Evolutionary conservation across 2,113 vertebrate species (phyloP), one percentile per base, ranked within the genome.

Genomic region (Phasianus colchicus): DNA sequence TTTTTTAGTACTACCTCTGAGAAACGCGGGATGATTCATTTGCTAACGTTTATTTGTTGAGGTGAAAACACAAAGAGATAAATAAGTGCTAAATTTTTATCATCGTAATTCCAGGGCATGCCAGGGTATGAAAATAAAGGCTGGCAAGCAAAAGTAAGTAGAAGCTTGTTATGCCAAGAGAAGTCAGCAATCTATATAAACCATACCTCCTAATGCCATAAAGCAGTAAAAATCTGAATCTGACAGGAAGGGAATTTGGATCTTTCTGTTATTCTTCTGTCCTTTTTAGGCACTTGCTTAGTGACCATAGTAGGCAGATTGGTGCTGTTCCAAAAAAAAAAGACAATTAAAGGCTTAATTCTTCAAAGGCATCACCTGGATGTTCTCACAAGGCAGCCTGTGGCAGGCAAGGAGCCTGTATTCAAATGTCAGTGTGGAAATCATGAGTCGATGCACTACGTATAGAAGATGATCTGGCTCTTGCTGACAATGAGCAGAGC

Each of bases 361-460:
- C 45, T 85, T 66, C 22, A 6, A 16, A 29, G 30, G 11, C 42
- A 57, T 25, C 22, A 24, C 58, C 67, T 74, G 38, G 29, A n/a
- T 6, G 15, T 21, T 34, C 58, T 40, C 20, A 24, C 12, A 63
- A 32, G 45, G 48, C 24, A 83, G 55, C 7, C 61, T 71, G 52
- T 32, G 77, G 57, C 1, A 8, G 38, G 27, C 43, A 76, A 10
- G 32, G 54, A 69, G 10, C 18, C 24, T 12, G 19, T 25, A 24
- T 19, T n/a, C 15, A n/a, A 43, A 42, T 2, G 7, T 48, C 29
- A 40, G 4, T 6, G 11, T 10, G 67, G n/a, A 64, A 52, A 90
- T 13, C 3, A 1, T 12, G 65, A 32, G 52, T 10, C 55, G 42
- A 32, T 2, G 0, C 27, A 10, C 0, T 5, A 14, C 30, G 55